Base-by-base conservation (phyloP, 2,888 invertebrate genomes). In the Villa cingulata region DNA sequence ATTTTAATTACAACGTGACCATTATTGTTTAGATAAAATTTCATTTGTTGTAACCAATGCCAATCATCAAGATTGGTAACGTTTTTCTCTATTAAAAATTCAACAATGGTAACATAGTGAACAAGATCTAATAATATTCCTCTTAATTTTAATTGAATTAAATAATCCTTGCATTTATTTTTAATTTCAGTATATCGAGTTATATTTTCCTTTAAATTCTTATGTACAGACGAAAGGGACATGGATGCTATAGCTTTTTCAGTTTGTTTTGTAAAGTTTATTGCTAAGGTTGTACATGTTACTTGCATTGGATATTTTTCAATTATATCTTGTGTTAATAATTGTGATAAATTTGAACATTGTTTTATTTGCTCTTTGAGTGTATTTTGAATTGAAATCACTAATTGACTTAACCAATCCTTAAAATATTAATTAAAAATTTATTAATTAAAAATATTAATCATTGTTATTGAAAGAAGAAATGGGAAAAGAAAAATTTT, bases 41-140 rank as follows among this genome's bases (percentile, higher is more conserved):
- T 79, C 41, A 97, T 74, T 65, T 96, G 96, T 66, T 89, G 88
- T 66, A 89, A 86, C 98, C 98, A 98, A 43, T 78, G 72, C 98
- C 98, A 98, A 62, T 91, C 85, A 17, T 70, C 73, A 14, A 74
- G 63, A 53, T 76, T 76, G 29, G 76, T 77, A 1, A 84, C 78
- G 62, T 78, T 80, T 53, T 77, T 74, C 41, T 75, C 74, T 50
- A 89, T 76, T 45, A 98, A 73, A 56, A 78, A 76, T 59, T 85
- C 83, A 37, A 95, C 78, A 20, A 96, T 80, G 48, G 80, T 77
- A 51, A 88, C 81, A 65, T 91, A 86, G 72, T 96, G 90, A 53
- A 96, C 90, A 17, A 90, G 83, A 63, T 98, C 97, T 58, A 97
- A 72, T 57, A 98, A 81, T 45, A 98, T 74, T 12, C 91, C 84